Conservation (phyloP, 2,113 vertebrate genomes). For the Dasypus novemcinctus region DNA sequence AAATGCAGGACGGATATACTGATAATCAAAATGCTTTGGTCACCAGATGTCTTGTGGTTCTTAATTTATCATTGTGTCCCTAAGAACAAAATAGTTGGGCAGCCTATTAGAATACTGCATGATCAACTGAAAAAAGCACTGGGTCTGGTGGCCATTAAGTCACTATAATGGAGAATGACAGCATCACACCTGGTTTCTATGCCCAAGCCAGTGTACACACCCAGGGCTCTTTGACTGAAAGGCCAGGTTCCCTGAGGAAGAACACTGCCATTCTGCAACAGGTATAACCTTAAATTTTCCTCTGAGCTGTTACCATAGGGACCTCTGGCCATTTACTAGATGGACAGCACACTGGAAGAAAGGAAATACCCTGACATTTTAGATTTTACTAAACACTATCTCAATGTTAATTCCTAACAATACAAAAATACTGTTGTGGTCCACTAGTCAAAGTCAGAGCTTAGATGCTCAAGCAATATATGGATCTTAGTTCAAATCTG, state of each 20-base stretch:
- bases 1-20: background rate
- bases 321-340: background rate
- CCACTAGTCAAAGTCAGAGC: background rate
- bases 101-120: background rate
- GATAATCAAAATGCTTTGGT: background rate
- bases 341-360: background rate
- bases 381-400: background rate
- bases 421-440: background rate
- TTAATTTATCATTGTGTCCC: background rate
- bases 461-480: background rate
- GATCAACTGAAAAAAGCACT: background rate
- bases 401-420: background rate
- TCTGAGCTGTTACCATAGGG: background rate
- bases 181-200: background rate
- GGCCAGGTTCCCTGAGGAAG: background rate
- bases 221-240: background rate
- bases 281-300: background rate
- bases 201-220: background rate
- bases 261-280: background rate
- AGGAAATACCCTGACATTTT: background rate
- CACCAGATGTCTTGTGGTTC: background rate
- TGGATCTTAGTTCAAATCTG: background rate
- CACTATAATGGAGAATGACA: background rate
- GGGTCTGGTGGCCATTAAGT: background rate
- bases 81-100: background rate